Conservation (phyloP, 2,113 vertebrate genomes). For the Halcyon senegalensis region DNA sequence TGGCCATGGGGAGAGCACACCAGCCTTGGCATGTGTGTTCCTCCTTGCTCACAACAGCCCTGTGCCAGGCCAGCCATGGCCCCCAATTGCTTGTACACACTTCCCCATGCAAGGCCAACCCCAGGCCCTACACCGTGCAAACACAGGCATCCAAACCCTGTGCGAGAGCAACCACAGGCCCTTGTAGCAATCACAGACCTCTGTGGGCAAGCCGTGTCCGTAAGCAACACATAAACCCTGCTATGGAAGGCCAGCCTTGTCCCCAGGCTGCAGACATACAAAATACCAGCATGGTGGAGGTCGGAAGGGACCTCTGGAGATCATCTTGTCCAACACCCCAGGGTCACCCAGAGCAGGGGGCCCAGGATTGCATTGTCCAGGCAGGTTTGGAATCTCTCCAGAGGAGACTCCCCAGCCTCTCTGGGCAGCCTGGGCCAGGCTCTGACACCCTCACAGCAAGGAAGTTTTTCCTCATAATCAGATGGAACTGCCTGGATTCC, state of each 20-base stretch:
- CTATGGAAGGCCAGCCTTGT: not conserved
- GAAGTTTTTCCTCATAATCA: too few relatives aligned
- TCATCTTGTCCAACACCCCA: not conserved
- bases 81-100: fast-evolving
- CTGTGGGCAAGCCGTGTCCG: too few relatives aligned
- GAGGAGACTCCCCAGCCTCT: too few relatives aligned
- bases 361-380: too few relatives aligned
- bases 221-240: not conserved
- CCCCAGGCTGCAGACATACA: too few relatives aligned
- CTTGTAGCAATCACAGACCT: not conserved
- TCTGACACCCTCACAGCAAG: too few relatives aligned
- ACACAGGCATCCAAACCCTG: fast-evolving
- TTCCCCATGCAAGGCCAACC: fast-evolving
- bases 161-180: not conserved
- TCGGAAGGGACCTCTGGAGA: not conserved
- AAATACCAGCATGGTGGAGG: not conserved
- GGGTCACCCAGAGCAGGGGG: not conserved
- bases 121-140: too few relatives aligned
- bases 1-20: not conserved
- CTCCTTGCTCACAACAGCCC: not conserved
- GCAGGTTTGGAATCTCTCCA: too few relatives aligned
- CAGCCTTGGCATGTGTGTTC: fast-evolving
- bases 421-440: too few relatives aligned
- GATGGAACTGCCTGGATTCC: too few relatives aligned
- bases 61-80: too few relatives aligned